Evolutionary conservation across 2,113 vertebrate genomes (phyloP), one percentile per base, ranked within the genome.

Genomic region (Etheostoma cragini): DNA sequence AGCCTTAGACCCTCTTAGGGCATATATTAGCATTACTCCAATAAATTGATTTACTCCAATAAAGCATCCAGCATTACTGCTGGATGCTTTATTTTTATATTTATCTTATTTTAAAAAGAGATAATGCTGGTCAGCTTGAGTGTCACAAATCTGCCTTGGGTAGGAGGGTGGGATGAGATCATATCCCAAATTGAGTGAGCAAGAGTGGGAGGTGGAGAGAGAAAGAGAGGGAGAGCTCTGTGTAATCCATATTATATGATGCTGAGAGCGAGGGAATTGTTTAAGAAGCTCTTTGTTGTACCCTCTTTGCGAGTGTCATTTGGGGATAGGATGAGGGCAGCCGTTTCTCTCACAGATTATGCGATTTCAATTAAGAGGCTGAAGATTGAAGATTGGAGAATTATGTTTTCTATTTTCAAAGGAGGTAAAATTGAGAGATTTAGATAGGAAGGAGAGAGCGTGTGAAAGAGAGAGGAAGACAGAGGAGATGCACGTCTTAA

Each of bases 21-120:
- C 82, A 89, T 67, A 92, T 93, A 94, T 93, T 94, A 93, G 92
- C 93, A 93, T 93, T 86, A 90, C 89, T 66, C n/a, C n/a, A n/a
- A n/a, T n/a, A n/a, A n/a, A n/a, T n/a, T n/a, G n/a, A n/a, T n/a
- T n/a, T n/a, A n/a, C n/a, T n/a, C n/a, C n/a, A n/a, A n/a, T n/a
- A n/a, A n/a, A n/a, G n/a, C n/a, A n/a, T n/a, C n/a, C n/a, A 93
- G 92, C 93, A 93, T 93, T 86, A 90, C 89, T 66, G 82, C 74
- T 30, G 74, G 63, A 76, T 61, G 76, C 60, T 89, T 92, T 91
- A 92, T 92, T 92, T 92, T 91, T 91, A 88, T 91, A 92, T 93
- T 92, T 91, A 87, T 91, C 82, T 85, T 91, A 93, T 93, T 83
- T 91, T 68, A 85, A 84, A 91, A 92, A 92, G 80, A 93, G 91